Evolutionary conservation across 2,113 vertebrate species (phyloP).

Genomic region (Tyrannus savana): DNA sequence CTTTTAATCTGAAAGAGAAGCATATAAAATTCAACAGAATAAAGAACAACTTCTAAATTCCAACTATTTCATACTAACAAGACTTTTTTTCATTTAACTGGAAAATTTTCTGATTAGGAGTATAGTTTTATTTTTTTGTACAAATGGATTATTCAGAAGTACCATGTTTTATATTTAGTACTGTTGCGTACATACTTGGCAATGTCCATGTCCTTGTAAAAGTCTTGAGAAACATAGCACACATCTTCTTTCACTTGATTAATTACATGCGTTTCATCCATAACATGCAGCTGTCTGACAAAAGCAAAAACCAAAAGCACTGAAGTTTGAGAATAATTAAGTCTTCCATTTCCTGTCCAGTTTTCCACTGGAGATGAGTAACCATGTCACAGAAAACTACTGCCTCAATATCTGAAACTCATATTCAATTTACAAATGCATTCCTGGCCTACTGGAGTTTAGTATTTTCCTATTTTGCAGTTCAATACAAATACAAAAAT

Average conservation of each 20-base stretch:
- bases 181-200: conserved; percentile 83
- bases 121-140: background rate
- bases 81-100: background rate
- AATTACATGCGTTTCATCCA: conserved; percentile 98
- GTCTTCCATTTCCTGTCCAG: background rate
- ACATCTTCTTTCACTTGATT: conserved; percentile 99
- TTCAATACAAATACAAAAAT: background rate
- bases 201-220: conserved; percentile 93
- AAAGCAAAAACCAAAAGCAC: background rate
- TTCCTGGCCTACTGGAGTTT: background rate
- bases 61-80: background rate
- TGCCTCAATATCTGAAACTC: background rate
- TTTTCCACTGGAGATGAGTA: background rate
- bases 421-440: background rate
- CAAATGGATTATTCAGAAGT: background rate
- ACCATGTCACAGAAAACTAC: background rate
- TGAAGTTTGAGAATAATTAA: background rate
- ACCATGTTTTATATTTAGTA: background rate
- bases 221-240: conserved; percentile 95
- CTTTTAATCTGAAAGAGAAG: conserved; percentile 84
- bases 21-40: conserved; percentile 8
- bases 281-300: conserved; percentile 92
- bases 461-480: background rate
- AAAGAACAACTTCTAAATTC: background rate
- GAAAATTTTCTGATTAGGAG: background rate